phyloP scores from a whole-genome alignment of 2,888 invertebrate species.

The Morpho deidamia region DNA sequence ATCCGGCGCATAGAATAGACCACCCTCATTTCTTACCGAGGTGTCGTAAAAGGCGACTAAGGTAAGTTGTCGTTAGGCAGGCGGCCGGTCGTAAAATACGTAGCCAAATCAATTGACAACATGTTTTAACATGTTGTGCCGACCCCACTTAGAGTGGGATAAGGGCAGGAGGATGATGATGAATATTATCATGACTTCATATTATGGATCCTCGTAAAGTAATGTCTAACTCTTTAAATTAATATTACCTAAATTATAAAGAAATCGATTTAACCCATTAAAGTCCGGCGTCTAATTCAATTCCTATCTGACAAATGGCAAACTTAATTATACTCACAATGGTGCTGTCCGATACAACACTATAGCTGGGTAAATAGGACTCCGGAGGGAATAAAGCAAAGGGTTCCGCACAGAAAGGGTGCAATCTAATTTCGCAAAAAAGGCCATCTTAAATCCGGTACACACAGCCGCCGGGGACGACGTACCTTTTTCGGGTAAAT shows the following conservation, averaged over 20 bases:
- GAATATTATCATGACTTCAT: too few relatives aligned
- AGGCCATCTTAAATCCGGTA: slow-evolving; percentile 51
- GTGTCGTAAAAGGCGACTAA: too few relatives aligned
- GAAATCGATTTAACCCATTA: slow-evolving; percentile 2
- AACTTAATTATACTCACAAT: slow-evolving; percentile 53
- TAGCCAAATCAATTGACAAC: too few relatives aligned
- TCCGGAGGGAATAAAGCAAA: slow-evolving; percentile 41
- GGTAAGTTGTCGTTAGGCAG: too few relatives aligned
- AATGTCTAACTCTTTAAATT: too few relatives aligned
- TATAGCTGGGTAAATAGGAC: slow-evolving; percentile 36
- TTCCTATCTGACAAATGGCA: slow-evolving; percentile 32
- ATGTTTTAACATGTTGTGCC: too few relatives aligned
- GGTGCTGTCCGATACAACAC: slow-evolving; percentile 38
- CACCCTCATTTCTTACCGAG: too few relatives aligned
- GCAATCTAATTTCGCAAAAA: slow-evolving; percentile 69
- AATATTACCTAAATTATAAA: neutral
- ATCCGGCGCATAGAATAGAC: too few relatives aligned
- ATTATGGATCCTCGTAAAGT: too few relatives aligned
- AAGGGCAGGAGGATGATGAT: too few relatives aligned
- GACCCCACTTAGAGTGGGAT: too few relatives aligned
- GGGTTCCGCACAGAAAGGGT: slow-evolving; percentile 50
- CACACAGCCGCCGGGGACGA: slow-evolving; percentile 33
- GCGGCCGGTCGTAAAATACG: too few relatives aligned
- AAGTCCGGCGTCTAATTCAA: slow-evolving; percentile 17
- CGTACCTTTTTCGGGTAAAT: slow-evolving; percentile 2